A percentile compares a stretch with the other conserved stretches of the same genome.
Evolutionary conservation across 2,113 vertebrate species (phyloP).

Genomic region (Rutilus rutilus): DNA sequence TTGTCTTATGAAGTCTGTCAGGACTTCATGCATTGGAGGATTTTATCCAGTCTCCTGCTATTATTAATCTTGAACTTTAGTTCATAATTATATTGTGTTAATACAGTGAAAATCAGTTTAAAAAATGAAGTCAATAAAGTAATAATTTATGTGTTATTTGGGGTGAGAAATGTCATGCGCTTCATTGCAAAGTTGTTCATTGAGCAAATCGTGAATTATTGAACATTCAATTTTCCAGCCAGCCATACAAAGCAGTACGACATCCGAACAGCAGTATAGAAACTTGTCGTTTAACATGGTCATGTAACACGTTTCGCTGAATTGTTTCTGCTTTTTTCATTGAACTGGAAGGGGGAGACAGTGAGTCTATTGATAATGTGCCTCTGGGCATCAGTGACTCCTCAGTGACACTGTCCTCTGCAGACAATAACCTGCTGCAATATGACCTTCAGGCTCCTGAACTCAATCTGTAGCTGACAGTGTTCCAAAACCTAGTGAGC

Average conservation of each 20-base stretch:
- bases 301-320: neutral
- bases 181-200: slow-evolving; percentile 41
- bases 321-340: too few relatives aligned
- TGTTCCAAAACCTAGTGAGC: too few relatives aligned
- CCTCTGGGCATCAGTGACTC: neutral
- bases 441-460: slow-evolving; percentile 7
- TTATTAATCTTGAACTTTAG: neutral
- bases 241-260: neutral
- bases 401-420: neutral
- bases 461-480: too few relatives aligned
- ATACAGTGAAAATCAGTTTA: neutral
- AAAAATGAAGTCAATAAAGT: slow-evolving; percentile 25
- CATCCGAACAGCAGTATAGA: neutral
- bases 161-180: slow-evolving; percentile 41
- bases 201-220: slow-evolving; percentile 48
- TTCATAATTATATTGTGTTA: neutral
- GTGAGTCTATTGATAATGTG: neutral
- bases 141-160: slow-evolving; percentile 43
- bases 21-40: neutral
- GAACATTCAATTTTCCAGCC: slow-evolving; percentile 46
- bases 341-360: neutral
- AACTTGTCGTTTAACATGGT: neutral
- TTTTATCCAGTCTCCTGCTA: neutral
- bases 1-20: neutral
- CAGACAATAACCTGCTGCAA: slow-evolving; percentile 1